These are phyloP conservation scores for Drosophila borborema DNA, from an alignment of 2,888 invertebrate genomes.

Conservation along the genomic window DNA sequence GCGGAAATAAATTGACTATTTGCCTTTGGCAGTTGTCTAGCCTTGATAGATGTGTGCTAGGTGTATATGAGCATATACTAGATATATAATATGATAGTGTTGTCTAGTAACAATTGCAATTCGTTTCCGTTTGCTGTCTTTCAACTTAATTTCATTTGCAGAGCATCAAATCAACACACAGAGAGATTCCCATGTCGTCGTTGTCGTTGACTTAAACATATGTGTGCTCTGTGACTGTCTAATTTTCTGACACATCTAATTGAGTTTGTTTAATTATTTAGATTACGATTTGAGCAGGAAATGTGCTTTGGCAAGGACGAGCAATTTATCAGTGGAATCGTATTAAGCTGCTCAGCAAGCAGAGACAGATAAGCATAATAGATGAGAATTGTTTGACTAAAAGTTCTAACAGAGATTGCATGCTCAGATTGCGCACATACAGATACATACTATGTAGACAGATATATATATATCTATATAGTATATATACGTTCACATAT, in stretches of 20 bases:
- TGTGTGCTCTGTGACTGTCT: constrained; percentile 33
- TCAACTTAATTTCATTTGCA: constrained; percentile 41
- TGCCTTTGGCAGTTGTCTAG: constrained; percentile 7
- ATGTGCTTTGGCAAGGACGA: constrained; percentile 34
- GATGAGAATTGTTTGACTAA: constrained; percentile 36
- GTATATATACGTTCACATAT: neutral
- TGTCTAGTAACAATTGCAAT: constrained; percentile 2
- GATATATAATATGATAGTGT: neutral
- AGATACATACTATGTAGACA: neutral
- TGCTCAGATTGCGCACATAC: neutral
- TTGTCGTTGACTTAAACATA: neutral
- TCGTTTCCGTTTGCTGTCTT: constrained; percentile 19
- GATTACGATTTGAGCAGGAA: constrained; percentile 62
- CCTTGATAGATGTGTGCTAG: constrained; percentile 5
- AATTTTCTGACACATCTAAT: constrained; percentile 67
- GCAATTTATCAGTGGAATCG: constrained; percentile 59
- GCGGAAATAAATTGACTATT: constrained; percentile 18
- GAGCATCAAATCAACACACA: constrained; percentile 46
- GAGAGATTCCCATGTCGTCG: neutral
- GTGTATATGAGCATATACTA: neutral
- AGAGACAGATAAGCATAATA: constrained; percentile 25
- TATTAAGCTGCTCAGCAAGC: constrained; percentile 50
- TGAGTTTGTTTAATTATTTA: constrained; percentile 76
- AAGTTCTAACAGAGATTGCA: constrained; percentile 37
- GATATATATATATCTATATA: too few relatives aligned